Conservation (phyloP, 2,797 vertebrate genomes). For the Aselliscus stoliczkanus region DNA sequence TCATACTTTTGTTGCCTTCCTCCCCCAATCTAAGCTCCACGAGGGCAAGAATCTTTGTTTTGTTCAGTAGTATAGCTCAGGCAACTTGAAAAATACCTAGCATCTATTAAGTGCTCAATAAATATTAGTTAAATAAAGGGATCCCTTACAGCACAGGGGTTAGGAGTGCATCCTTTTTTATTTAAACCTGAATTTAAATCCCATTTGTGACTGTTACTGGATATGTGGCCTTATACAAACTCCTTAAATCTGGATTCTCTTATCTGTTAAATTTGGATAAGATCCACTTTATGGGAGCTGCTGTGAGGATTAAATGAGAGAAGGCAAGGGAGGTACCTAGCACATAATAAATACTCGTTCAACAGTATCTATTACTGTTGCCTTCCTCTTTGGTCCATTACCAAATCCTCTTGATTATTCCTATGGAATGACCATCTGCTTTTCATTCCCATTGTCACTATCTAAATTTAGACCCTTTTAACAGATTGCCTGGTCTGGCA, state of each 20-base stretch:
- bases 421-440: neutral
- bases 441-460: neutral
- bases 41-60: neutral
- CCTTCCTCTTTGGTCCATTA: neutral
- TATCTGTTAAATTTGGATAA: slow-evolving; percentile 6
- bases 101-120: neutral
- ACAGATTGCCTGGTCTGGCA: neutral
- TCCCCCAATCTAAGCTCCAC: neutral
- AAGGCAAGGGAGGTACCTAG: neutral
- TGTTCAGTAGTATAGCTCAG: neutral
- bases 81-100: neutral
- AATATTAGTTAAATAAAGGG: neutral
- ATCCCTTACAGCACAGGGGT: neutral
- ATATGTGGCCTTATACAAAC: neutral
- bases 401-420: neutral
- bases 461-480: neutral
- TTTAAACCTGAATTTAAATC: slow-evolving; percentile 46
- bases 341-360: neutral
- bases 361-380: neutral
- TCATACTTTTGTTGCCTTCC: neutral
- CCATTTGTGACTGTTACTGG: neutral
- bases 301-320: neutral
- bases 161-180: neutral
- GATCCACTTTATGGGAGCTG: neutral
- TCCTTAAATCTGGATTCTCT: neutral